Conservation (phyloP, 2,797 vertebrate species). For the Anas bahamensis region DNA sequence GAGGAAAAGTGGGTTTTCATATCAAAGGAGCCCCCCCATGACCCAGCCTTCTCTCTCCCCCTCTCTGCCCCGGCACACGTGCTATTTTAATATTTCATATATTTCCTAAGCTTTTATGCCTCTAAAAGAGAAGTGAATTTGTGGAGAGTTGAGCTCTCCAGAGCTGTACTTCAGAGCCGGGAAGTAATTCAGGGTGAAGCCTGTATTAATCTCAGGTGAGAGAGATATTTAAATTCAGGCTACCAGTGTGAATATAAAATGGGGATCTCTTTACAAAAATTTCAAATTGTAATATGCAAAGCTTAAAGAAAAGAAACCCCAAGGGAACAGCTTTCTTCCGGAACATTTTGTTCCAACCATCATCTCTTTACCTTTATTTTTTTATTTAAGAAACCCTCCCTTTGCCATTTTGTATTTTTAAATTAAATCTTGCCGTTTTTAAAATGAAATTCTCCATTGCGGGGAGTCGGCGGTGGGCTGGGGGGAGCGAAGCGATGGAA, state of each 20-base stretch:
- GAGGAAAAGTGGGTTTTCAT: conserved; percentile 42
- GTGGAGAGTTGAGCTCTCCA: conserved; percentile 74
- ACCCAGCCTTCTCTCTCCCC: conserved; percentile 29
- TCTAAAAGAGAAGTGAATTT: conserved; percentile 78
- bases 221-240: conserved; percentile 79
- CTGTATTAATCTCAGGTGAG: conserved; percentile 79
- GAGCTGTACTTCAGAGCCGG: conserved; percentile 74
- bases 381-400: conserved; percentile 67
- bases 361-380: conserved; percentile 70
- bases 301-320: conserved; percentile 75
- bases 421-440: conserved; percentile 74
- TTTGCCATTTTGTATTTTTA: conserved; percentile 74
- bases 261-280: conserved; percentile 75
- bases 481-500: neutral
- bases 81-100: conserved; percentile 77
- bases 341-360: conserved; percentile 75
- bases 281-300: conserved; percentile 79
- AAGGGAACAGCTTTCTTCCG: conserved; percentile 74
- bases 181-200: conserved; percentile 79
- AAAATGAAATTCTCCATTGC: conserved; percentile 64
- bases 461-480: neutral
- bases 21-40: conserved; percentile 38
- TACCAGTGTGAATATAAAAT: conserved; percentile 78
- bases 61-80: conserved; percentile 24
- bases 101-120: conserved; percentile 76